Conservation (phyloP, 2,797 vertebrate species). For the Molothrus ater region DNA sequence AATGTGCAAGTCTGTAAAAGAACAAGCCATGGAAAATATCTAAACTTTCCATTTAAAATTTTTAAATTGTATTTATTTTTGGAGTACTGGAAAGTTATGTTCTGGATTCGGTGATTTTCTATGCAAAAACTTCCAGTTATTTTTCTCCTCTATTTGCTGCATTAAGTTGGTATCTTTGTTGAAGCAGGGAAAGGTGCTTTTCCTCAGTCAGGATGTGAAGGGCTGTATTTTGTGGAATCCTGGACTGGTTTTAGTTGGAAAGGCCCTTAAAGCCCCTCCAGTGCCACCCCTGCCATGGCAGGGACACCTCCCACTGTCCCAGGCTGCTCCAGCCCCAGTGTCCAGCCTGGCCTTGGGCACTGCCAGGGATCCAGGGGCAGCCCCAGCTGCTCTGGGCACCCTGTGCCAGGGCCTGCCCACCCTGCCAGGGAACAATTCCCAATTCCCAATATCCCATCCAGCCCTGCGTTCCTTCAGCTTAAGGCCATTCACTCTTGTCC, state of each 20-base stretch:
- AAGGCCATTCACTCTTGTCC: background rate
- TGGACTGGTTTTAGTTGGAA: background rate
- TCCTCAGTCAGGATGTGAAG: background rate
- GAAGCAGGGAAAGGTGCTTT: background rate
- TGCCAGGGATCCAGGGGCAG: background rate
- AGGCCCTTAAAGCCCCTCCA: fast-evolving
- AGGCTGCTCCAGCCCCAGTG: background rate
- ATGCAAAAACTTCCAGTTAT: background rate
- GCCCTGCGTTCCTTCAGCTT: background rate
- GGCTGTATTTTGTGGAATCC: background rate
- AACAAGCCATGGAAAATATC: background rate
- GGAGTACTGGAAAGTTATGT: background rate
- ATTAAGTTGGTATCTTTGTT: background rate
- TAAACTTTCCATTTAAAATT: background rate
- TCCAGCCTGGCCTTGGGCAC: background rate
- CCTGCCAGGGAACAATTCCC: fast-evolving
- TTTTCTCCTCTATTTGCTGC: background rate
- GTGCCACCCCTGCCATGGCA: background rate
- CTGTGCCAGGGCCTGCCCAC: background rate
- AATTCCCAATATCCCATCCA: background rate
- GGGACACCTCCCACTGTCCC: background rate
- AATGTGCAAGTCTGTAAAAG: background rate
- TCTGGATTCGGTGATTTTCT: background rate
- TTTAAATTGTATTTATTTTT: background rate
- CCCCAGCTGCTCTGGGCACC: background rate